These are phyloP conservation scores for Parascotia fuliginaria DNA, from an alignment of 2,888 invertebrate genomes.

Conservation along the genomic window DNA sequence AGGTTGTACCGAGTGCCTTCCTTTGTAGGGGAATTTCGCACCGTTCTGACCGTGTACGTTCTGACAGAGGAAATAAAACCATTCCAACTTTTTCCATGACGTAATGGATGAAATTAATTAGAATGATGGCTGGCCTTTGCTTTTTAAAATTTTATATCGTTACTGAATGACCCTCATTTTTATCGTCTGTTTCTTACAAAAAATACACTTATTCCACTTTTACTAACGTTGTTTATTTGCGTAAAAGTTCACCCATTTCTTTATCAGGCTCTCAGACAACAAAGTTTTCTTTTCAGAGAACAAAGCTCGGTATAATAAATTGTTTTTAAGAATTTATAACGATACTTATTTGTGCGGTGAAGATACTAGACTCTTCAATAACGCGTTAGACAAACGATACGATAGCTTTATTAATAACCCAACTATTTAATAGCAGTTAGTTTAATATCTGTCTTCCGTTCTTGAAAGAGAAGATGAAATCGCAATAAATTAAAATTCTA, in stretches of 20 bases:
- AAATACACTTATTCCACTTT: conserved; percentile 43
- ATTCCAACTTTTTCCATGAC: conserved; percentile 26
- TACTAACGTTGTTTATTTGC: conserved; percentile 51
- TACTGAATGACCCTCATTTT: conserved; percentile 11
- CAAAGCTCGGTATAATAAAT: conserved; percentile 51
- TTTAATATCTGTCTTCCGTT: too few relatives aligned
- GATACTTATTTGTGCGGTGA: conserved; percentile 18
- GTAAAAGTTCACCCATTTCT: conserved; percentile 54
- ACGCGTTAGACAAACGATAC: not conserved
- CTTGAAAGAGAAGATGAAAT: conserved; percentile 11
- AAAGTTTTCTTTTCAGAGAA: conserved; percentile 48
- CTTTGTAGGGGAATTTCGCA: conserved; percentile 53
- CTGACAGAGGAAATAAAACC: conserved; percentile 22
- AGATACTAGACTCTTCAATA: conserved; percentile 27
- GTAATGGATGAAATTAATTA: conserved; percentile 18
- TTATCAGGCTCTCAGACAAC: conserved; percentile 48
- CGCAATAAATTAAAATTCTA: conserved; percentile 15
- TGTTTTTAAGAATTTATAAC: conserved; percentile 41
- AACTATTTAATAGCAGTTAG: too few relatives aligned
- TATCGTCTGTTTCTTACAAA: conserved; percentile 33
- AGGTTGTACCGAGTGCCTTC: conserved; percentile 56
- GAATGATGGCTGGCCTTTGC: not conserved
- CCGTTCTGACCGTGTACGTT: conserved; percentile 16
- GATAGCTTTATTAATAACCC: too few relatives aligned
- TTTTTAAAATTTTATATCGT: conserved; percentile 18